These are phyloP conservation scores for Macropodus opercularis DNA, from an alignment of 2,797 vertebrate species.

Conservation along the genomic window DNA sequence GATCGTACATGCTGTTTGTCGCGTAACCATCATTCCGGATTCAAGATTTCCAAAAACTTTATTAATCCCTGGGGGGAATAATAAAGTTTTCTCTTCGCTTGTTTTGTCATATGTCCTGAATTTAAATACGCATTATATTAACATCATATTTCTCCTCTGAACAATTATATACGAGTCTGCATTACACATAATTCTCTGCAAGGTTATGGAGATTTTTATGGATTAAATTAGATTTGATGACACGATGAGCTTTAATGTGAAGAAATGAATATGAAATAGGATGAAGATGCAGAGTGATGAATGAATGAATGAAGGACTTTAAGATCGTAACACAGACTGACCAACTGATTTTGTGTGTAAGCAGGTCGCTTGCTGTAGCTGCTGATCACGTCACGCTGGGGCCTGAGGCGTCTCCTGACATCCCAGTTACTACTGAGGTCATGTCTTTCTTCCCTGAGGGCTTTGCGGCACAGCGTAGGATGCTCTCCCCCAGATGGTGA, in stretches of 20 bases:
- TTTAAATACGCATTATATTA: too few relatives aligned
- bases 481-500: slow-evolving; percentile 59
- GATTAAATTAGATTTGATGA: background rate
- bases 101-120: too few relatives aligned
- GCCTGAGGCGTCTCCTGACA: slow-evolving; percentile 27
- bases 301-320: slow-evolving; percentile 14
- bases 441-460: slow-evolving; percentile 51
- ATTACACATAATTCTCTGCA: background rate
- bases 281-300: slow-evolving; percentile 12
- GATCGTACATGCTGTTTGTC: background rate
- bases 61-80: too few relatives aligned
- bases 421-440: slow-evolving; percentile 41
- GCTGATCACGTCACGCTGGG: slow-evolving; percentile 31
- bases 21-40: too few relatives aligned
- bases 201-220: background rate
- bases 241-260: too few relatives aligned
- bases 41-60: too few relatives aligned
- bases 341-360: background rate
- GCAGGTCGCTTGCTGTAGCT: slow-evolving; percentile 10
- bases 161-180: too few relatives aligned
- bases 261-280: too few relatives aligned
- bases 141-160: too few relatives aligned
- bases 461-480: slow-evolving; percentile 48
- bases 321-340: slow-evolving; percentile 3
- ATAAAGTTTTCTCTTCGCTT: too few relatives aligned